Evolutionary conservation across 2,113 vertebrate species (phyloP).

Genomic region (Irena cyanogastra): DNA sequence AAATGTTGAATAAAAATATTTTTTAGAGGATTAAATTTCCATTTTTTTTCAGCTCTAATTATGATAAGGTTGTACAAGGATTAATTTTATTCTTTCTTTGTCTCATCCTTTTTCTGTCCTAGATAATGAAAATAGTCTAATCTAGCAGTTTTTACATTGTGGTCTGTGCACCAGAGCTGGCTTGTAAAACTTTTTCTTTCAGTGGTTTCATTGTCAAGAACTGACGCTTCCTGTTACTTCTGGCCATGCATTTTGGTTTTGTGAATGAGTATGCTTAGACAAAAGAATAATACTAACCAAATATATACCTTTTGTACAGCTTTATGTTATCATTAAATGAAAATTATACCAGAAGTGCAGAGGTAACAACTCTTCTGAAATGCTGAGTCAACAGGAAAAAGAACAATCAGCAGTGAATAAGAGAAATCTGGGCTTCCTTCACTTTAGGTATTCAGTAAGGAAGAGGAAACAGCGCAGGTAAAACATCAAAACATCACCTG

Average conservation of each 20-base stretch:
- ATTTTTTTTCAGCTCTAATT: background rate
- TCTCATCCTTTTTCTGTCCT: background rate
- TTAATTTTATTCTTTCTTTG: background rate
- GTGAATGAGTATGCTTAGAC: background rate
- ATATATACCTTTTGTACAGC: background rate
- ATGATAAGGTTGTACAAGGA: background rate
- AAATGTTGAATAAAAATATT: background rate
- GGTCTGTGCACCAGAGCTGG: constrained; percentile 1
- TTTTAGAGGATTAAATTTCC: background rate
- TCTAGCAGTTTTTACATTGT: constrained; percentile 22
- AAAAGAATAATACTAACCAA: background rate
- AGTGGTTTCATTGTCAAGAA: constrained; percentile 34
- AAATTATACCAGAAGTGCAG: background rate
- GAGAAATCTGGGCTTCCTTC: background rate
- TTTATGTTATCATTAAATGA: background rate
- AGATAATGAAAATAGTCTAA: constrained; percentile 24
- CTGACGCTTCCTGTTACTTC: constrained; percentile 13
- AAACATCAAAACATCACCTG: background rate
- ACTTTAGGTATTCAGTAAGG: background rate
- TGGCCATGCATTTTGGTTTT: background rate
- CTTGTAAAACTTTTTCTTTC: constrained; percentile 43
- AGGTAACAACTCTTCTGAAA: background rate
- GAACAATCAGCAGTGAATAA: background rate
- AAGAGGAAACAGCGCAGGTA: background rate
- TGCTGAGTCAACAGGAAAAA: background rate